Percentiles rank a stretch among this genome's conserved stretches.
Conservation (phyloP, 2,888 invertebrate genomes). For the Dryobotodes eremita region DNA sequence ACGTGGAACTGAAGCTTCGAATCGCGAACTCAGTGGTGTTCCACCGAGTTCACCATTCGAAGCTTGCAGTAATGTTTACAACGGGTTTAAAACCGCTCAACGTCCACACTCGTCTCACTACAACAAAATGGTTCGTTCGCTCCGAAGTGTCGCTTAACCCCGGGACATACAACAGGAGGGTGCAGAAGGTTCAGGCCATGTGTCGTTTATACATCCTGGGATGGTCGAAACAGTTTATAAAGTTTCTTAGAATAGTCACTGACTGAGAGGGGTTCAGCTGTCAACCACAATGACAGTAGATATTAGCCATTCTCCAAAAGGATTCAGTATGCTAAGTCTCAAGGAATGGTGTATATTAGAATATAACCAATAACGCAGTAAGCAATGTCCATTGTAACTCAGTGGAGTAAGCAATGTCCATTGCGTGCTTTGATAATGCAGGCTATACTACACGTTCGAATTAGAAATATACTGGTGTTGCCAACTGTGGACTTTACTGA, state of each 20-base stretch:
- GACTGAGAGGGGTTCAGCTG: background rate
- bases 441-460: background rate
- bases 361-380: background rate
- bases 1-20: background rate
- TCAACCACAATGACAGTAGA: background rate
- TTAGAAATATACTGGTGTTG: background rate
- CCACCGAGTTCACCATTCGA: too few relatives aligned
- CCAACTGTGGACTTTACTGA: background rate
- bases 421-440: background rate
- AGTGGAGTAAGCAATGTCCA: background rate
- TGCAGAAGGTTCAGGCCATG: constrained; percentile 18
- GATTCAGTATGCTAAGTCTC: background rate
- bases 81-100: constrained; percentile 54
- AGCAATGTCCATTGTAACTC: background rate
- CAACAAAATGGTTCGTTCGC: constrained; percentile 14
- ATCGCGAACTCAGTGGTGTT: constrained; percentile 22
- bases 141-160: constrained; percentile 43
- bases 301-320: background rate
- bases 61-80: too few relatives aligned
- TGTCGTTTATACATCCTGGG: too few relatives aligned
- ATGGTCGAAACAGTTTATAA: background rate
- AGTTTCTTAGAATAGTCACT: background rate
- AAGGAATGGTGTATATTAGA: background rate
- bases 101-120: constrained; percentile 39
- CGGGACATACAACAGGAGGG: background rate